Conservation (phyloP, 2,888 invertebrate species). For the Desoria tigrina region DNA sequence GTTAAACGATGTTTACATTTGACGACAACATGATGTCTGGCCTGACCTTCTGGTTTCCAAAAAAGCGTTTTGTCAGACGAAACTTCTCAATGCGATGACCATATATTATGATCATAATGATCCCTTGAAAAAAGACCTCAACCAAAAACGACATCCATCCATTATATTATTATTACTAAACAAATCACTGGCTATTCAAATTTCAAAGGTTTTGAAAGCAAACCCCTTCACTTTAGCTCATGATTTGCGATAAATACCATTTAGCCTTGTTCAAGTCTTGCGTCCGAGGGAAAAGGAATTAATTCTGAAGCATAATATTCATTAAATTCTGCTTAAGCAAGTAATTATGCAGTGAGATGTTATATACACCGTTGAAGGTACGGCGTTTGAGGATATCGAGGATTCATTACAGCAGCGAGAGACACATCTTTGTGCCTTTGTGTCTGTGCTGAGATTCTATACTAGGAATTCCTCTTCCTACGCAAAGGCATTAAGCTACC, state of each 20-base stretch:
- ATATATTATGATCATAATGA: too few species aligned
- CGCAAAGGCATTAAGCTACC: constrained; percentile 14
- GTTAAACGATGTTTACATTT: too few species aligned
- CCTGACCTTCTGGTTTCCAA: too few species aligned
- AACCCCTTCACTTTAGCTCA: constrained; percentile 4
- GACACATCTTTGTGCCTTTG: background rate
- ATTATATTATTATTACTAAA: background rate
- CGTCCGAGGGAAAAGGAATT: background rate
- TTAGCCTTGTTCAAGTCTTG: background rate
- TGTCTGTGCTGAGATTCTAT: background rate
- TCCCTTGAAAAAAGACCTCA: background rate
- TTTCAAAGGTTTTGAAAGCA: background rate
- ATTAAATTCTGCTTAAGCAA: constrained; percentile 9
- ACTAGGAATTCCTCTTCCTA: background rate
- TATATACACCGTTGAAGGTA: constrained; percentile 1
- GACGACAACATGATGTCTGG: too few species aligned
- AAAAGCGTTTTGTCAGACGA: too few species aligned
- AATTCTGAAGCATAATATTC: background rate
- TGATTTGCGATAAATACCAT: background rate
- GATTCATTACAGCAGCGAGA: background rate
- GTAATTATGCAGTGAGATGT: constrained; percentile 7
- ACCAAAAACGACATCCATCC: background rate
- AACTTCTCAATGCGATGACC: too few species aligned
- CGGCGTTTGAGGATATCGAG: too few species aligned
- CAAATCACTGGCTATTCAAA: background rate